Conservation (phyloP, 1,140 invertebrate genomes). For the Phymorhynchus buccinoides region DNA sequence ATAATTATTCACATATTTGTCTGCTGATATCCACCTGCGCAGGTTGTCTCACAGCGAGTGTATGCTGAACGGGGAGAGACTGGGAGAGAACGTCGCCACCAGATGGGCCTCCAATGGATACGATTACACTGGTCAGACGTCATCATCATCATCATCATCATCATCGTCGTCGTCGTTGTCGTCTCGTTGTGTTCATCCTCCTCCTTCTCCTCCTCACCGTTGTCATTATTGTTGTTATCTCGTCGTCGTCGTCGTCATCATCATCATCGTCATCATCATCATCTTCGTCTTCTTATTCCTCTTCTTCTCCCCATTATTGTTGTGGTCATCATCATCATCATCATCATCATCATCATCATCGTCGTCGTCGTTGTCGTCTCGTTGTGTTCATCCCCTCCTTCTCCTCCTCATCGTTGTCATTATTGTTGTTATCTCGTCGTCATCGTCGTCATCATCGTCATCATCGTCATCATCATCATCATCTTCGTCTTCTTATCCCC, state of each 20-base stretch:
- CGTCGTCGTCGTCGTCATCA: conserved; percentile 7
- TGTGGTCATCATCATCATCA: conserved; percentile 4
- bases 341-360: conserved; percentile 26
- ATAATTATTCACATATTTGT: conserved; percentile 68
- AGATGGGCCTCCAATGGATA: conserved; percentile 54
- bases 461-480: conserved; percentile 14
- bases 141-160: not conserved
- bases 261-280: not conserved
- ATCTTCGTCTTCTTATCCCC: not conserved
- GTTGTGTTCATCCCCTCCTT: not conserved
- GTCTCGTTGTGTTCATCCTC: not conserved
- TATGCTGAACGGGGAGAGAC: conserved; percentile 56
- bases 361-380: conserved; percentile 3
- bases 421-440: not conserved
- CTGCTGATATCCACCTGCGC: conserved; percentile 69
- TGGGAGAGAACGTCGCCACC: conserved; percentile 71
- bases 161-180: not conserved
- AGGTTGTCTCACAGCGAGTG: conserved; percentile 83
- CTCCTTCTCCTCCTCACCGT: not conserved
- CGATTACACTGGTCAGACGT: conserved; percentile 36
- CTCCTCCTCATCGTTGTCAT: not conserved
- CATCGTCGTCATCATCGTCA: conserved; percentile 24
- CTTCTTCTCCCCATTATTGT: not conserved
- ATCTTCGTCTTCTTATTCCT: too few species aligned
- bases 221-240: not conserved